Evolutionary conservation across 2,113 vertebrate species (phyloP).

Genomic region (Thunnus maccoyii): DNA sequence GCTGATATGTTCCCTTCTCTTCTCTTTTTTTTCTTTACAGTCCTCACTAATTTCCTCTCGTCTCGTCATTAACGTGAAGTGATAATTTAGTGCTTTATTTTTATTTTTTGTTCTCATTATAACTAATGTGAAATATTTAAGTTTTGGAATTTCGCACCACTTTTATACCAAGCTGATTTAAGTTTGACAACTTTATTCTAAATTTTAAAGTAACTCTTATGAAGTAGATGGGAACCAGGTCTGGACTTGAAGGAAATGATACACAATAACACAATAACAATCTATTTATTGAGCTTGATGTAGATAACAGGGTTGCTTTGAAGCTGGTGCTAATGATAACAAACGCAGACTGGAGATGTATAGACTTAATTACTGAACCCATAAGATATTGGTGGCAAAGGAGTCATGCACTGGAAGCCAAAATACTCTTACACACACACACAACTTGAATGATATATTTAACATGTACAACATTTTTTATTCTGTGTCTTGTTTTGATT

Average conservation of each 20-base stretch:
- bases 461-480: slow-evolving; percentile 32
- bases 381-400: slow-evolving; percentile 6
- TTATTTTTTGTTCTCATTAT: slow-evolving; percentile 20
- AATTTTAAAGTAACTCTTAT: slow-evolving; percentile 14
- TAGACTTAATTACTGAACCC: neutral
- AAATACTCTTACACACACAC: slow-evolving; percentile 30
- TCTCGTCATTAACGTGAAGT: slow-evolving; percentile 47
- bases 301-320: slow-evolving; percentile 52
- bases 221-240: neutral
- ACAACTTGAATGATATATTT: slow-evolving; percentile 45
- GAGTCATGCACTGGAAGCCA: slow-evolving; percentile 37
- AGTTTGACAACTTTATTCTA: slow-evolving; percentile 11
- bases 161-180: slow-evolving; percentile 37
- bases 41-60: slow-evolving; percentile 16
- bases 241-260: slow-evolving; percentile 28
- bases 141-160: slow-evolving; percentile 38
- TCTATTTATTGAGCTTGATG: slow-evolving; percentile 65
- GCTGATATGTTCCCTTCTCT: slow-evolving; percentile 14
- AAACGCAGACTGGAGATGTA: neutral
- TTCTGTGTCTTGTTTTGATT: slow-evolving; percentile 45
- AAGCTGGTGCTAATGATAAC: slow-evolving; percentile 8
- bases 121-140: slow-evolving; percentile 60
- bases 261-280: neutral
- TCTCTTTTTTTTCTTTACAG: neutral
- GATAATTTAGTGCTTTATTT: slow-evolving; percentile 52